phyloP scores from a whole-genome alignment of 2,113 vertebrate species.

The Trogon melanurus region DNA sequence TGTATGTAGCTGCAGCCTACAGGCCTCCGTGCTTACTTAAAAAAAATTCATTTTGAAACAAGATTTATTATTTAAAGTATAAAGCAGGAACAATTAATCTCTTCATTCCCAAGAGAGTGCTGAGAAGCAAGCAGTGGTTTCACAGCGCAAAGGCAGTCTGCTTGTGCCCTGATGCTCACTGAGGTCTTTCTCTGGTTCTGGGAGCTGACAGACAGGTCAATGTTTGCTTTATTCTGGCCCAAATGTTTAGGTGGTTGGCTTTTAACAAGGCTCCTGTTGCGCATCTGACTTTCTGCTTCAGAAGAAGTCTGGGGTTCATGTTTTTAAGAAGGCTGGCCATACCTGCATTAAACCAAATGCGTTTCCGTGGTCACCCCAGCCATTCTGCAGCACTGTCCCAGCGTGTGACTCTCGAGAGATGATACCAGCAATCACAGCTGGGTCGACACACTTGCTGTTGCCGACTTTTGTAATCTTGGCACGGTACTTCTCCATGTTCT shows the following conservation, averaged over 20 bases:
- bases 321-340: not conserved
- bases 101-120: not conserved
- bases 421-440: conserved; percentile 72
- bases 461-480: conserved; percentile 65
- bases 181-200: not conserved
- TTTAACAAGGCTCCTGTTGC: not conserved
- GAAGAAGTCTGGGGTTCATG: not conserved
- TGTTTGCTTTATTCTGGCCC: not conserved
- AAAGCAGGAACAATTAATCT: not conserved
- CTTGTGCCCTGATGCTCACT: not conserved
- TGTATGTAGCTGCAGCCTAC: not conserved
- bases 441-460: conserved; percentile 57
- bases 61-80: not conserved
- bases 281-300: not conserved
- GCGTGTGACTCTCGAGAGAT: conserved; percentile 78
- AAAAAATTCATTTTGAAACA: not conserved
- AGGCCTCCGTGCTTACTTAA: accelerated
- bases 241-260: not conserved
- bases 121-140: not conserved
- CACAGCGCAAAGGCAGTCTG: not conserved
- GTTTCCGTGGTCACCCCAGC: conserved; percentile 71
- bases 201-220: not conserved
- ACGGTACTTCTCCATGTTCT: conserved; percentile 60
- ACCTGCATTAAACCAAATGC: conserved; percentile 81
- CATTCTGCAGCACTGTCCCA: conserved; percentile 25